phyloP scores from a whole-genome alignment of 2,888 invertebrate genomes.

The Lasioglossum leucozonium region DNA sequence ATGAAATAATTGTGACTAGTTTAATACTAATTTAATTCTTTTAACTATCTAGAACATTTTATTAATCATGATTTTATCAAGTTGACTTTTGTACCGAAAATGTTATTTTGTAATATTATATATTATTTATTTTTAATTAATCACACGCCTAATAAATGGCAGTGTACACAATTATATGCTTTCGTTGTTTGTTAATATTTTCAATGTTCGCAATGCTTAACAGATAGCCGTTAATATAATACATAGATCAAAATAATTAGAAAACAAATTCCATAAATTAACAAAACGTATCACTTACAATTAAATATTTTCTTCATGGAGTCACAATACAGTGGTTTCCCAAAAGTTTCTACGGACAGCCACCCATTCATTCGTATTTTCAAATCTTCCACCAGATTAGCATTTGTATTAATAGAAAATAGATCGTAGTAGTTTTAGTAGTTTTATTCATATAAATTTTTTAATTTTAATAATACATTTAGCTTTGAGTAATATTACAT shows the following conservation, averaged over 20 bases:
- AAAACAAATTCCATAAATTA: neutral
- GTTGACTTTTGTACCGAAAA: constrained; percentile 28
- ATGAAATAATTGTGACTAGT: constrained; percentile 17
- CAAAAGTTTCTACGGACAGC: too few species aligned
- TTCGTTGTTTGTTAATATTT: neutral
- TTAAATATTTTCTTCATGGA: neutral
- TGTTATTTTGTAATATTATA: constrained; percentile 44
- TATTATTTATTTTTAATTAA: constrained; percentile 42
- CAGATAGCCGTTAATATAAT: neutral
- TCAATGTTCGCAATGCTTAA: neutral
- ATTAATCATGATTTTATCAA: constrained; percentile 9
- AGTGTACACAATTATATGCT: neutral
- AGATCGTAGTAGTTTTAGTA: neutral
- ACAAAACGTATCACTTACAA: neutral
- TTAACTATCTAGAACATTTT: neutral
- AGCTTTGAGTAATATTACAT: neutral
- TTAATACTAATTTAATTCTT: constrained; percentile 17
- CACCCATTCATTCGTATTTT: too few species aligned
- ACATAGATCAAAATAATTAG: neutral
- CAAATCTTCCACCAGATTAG: neutral
- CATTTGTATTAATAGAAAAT: neutral
- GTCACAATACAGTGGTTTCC: neutral
- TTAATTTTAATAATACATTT: neutral
- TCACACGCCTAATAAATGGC: constrained; percentile 31
- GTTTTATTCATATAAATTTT: neutral